Evolutionary conservation across 2,888 invertebrate species (phyloP).

Genomic region (Agriopis aurantiaria): DNA sequence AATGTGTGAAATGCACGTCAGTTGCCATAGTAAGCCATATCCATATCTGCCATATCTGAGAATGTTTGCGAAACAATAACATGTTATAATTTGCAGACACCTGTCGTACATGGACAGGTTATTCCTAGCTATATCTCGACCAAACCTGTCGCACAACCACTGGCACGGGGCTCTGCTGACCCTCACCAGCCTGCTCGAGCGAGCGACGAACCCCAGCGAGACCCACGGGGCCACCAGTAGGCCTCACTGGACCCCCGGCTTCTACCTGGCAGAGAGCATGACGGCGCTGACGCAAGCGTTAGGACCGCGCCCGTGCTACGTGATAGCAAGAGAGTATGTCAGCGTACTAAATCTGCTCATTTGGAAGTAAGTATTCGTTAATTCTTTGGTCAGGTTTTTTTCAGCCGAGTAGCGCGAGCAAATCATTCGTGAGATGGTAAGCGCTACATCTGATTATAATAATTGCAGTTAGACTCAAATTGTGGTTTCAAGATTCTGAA

Average conservation of each 20-base stretch:
- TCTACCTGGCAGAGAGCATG: not conserved
- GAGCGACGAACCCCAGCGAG: not conserved
- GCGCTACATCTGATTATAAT: no score
- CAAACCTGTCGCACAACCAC: conserved; percentile 1
- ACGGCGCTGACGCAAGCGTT: not conserved
- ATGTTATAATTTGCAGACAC: conserved; percentile 1
- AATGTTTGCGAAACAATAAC: no score
- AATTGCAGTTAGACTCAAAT: no score
- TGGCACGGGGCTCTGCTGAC: conserved; percentile 26
- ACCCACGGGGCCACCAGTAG: not conserved
- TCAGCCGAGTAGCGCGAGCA: no score
- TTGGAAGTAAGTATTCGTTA: conserved; percentile 23
- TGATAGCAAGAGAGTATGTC: conserved; percentile 20
- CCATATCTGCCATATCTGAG: no score
- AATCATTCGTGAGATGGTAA: no score
- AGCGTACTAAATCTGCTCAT: conserved; percentile 26
- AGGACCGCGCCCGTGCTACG: conserved; percentile 5
- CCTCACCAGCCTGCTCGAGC: conserved; percentile 6
- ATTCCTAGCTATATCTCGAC: not conserved
- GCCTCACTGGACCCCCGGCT: not conserved
- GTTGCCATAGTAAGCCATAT: no score
- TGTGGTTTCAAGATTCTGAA: no score
- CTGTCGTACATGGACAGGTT: conserved; percentile 2
- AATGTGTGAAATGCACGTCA: no score
- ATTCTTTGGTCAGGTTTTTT: not conserved